phyloP scores from a whole-genome alignment of 2,888 invertebrate species.

The Zele albiditarsus region DNA sequence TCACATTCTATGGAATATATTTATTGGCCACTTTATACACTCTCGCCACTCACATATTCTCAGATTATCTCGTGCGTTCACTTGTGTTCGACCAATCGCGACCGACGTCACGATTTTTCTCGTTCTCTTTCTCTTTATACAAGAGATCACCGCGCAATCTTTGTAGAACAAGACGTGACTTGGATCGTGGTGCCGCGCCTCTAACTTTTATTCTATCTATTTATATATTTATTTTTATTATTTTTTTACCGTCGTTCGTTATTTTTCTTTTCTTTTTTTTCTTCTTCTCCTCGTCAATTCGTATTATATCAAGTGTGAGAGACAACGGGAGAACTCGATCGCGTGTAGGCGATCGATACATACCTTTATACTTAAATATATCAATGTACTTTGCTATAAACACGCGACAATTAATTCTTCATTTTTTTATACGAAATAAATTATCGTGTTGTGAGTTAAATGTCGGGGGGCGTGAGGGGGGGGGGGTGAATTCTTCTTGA shows the following conservation, averaged over 20 bases:
- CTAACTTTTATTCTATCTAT: slow-evolving; percentile 1
- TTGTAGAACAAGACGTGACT: slow-evolving; percentile 40
- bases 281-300: neutral
- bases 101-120: slow-evolving; percentile 29
- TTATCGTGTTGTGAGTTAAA: neutral
- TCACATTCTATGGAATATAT: slow-evolving; percentile 31
- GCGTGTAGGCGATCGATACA: slow-evolving; percentile 29
- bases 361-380: neutral
- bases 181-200: slow-evolving; percentile 38
- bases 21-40: slow-evolving; percentile 31
- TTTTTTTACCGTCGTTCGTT: neutral
- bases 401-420: neutral
- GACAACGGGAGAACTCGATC: slow-evolving; percentile 11
- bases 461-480: neutral
- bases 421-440: neutral
- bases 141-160: slow-evolving; percentile 29
- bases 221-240: slow-evolving; percentile 3
- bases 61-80: slow-evolving; percentile 25
- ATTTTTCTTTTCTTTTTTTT: slow-evolving; percentile 7
- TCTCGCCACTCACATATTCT: slow-evolving; percentile 10
- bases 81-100: slow-evolving; percentile 26
- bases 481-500: neutral
- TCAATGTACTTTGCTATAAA: no score
- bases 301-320: slow-evolving; percentile 14
- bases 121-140: neutral